A percentile compares a stretch with the other conserved stretches of the same genome.
phyloP scores from a whole-genome alignment of 92 coral and sea anemone species.

The Umimayanthus kanabou region DNA sequence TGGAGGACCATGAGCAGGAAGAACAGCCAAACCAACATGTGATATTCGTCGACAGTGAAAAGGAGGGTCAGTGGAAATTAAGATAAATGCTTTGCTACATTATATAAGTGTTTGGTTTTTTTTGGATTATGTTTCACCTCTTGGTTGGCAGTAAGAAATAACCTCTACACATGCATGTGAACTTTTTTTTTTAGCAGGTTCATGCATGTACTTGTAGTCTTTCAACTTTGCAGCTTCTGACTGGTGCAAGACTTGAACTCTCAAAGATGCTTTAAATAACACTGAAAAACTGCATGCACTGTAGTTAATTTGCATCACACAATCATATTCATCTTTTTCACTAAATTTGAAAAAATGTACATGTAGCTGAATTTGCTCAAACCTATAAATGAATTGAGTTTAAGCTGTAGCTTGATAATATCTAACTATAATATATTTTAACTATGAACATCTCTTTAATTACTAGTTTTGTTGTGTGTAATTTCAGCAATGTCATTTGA shows the following conservation, averaged over 20 bases:
- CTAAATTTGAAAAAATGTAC: too few species aligned
- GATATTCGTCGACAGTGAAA: slow-evolving; percentile 86
- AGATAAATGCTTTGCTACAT: too few species aligned
- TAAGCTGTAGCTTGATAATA: background rate
- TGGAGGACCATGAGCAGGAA: slow-evolving; percentile 56
- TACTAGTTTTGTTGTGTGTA: background rate
- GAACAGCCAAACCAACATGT: slow-evolving; percentile 72
- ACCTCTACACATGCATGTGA: too few species aligned
- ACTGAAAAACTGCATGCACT: background rate
- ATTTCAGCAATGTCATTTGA: slow-evolving; percentile 75
- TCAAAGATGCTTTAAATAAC: background rate
- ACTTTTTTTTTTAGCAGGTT: too few species aligned
- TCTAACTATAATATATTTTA: too few species aligned
- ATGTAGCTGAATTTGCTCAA: background rate
- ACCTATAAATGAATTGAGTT: too few species aligned
- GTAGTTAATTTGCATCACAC: background rate
- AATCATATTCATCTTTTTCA: too few species aligned
- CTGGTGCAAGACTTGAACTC: too few species aligned
- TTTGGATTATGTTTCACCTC: too few species aligned
- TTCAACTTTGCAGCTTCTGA: background rate
- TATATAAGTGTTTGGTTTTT: too few species aligned
- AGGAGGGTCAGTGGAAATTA: slow-evolving; percentile 61
- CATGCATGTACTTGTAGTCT: too few species aligned
- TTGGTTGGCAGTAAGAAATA: too few species aligned
- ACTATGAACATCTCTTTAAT: background rate